Percentiles rank a stretch among this genome's conserved stretches.
Evolutionary conservation across 2,113 vertebrate genomes (phyloP).

Genomic region (Mustelus asterias): DNA sequence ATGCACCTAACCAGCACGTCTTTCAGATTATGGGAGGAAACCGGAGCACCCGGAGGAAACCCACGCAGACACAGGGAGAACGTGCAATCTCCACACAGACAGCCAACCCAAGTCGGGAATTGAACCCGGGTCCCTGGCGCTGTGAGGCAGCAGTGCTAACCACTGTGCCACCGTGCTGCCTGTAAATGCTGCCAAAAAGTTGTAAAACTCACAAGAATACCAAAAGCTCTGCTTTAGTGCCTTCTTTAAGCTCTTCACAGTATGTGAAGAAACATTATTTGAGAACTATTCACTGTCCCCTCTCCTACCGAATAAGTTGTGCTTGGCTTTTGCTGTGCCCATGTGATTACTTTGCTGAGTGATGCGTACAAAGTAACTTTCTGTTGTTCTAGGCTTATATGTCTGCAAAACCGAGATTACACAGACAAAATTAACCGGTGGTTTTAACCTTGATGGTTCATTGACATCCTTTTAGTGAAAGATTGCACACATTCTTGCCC

Average conservation of each 20-base stretch:
- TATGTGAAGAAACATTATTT: not conserved
- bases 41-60: too few species aligned
- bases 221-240: not conserved
- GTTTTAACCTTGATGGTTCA: slow-evolving; percentile 21
- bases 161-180: too few species aligned
- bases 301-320: not conserved
- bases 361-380: not conserved
- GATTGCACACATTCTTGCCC: not conserved
- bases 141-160: too few species aligned
- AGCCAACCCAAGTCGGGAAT: too few species aligned
- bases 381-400: not conserved
- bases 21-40: too few species aligned
- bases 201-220: not conserved
- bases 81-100: too few species aligned
- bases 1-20: too few species aligned
- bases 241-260: not conserved
- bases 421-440: not conserved
- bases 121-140: too few species aligned
- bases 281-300: not conserved
- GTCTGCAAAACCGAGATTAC: not conserved
- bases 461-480: not conserved
- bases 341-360: not conserved
- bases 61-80: too few species aligned
- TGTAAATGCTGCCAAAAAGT: not conserved
- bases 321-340: not conserved